These are phyloP conservation scores for Sphinx pinastri DNA, from an alignment of 2,888 invertebrate species.

Conservation along the genomic window DNA sequence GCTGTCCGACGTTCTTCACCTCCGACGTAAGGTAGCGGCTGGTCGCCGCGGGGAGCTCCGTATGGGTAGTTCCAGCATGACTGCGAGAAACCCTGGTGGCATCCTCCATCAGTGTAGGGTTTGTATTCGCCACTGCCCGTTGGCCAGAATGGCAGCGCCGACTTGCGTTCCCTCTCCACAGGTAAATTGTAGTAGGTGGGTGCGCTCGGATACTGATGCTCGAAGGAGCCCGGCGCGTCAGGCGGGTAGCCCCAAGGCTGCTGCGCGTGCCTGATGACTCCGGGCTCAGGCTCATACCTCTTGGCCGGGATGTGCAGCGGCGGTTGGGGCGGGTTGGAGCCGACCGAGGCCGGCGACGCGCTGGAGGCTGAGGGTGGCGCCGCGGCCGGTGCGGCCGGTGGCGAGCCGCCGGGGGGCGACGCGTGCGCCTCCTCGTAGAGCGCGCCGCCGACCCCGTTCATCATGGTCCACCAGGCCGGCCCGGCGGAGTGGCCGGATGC, in stretches of 20 bases:
- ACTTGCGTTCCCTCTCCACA: slow-evolving; percentile 86
- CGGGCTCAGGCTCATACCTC: slow-evolving; percentile 87
- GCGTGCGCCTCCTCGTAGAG: slow-evolving; percentile 89
- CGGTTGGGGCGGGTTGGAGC: slow-evolving; percentile 89
- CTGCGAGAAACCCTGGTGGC: slow-evolving; percentile 89
- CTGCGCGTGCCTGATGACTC: slow-evolving; percentile 91
- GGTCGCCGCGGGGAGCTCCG: slow-evolving; percentile 85
- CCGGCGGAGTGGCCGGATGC: slow-evolving; percentile 93
- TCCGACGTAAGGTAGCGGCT: slow-evolving; percentile 88
- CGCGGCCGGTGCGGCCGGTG: slow-evolving; percentile 88
- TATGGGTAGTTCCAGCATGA: slow-evolving; percentile 90
- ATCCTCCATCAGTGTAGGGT: slow-evolving; percentile 84
- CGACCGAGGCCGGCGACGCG: slow-evolving; percentile 84
- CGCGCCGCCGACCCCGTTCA: slow-evolving; percentile 91
- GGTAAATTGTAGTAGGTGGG: slow-evolving; percentile 91
- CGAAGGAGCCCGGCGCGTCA: slow-evolving; percentile 85
- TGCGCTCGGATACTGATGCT: slow-evolving; percentile 87
- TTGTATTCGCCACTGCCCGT: slow-evolving; percentile 85
- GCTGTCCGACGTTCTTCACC: slow-evolving; percentile 88
- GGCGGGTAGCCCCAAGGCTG: slow-evolving; percentile 91
- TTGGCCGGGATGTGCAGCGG: slow-evolving; percentile 96
- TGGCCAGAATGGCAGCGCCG: slow-evolving; percentile 88
- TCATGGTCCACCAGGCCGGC: slow-evolving; percentile 93
- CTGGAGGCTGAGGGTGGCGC: slow-evolving; percentile 84
- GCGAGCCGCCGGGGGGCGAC: slow-evolving; percentile 84